These are phyloP conservation scores for Amblyornis subalaris DNA, from an alignment of 2,113 vertebrate genomes.

Conservation along the genomic window DNA sequence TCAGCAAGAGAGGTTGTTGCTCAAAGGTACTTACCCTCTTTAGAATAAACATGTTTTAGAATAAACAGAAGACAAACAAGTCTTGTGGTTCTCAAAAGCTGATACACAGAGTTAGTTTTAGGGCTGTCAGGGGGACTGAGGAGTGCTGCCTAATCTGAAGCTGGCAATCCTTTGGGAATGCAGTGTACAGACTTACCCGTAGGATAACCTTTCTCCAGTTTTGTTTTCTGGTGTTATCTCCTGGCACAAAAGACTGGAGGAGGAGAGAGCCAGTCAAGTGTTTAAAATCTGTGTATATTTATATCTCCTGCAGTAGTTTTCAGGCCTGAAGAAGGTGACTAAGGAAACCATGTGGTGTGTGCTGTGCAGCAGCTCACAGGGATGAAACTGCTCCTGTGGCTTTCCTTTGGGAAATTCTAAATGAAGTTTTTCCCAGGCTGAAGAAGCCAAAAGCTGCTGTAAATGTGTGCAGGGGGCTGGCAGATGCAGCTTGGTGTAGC, in stretches of 20 bases:
- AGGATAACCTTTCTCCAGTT: conserved; percentile 6
- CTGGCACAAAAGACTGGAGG: not conserved
- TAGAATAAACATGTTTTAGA: not conserved
- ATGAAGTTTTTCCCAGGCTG: not conserved
- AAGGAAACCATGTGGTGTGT: not conserved
- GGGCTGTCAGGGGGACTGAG: not conserved
- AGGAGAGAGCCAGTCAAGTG: not conserved
- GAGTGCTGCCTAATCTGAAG: not conserved
- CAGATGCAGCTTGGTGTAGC: not conserved
- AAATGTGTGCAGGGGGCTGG: not conserved
- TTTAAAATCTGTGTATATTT: not conserved
- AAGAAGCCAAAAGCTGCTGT: not conserved
- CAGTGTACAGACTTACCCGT: not conserved
- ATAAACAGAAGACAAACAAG: not conserved
- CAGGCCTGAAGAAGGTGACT: not conserved
- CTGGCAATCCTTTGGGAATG: not conserved
- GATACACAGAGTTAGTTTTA: not conserved
- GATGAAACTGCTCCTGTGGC: not conserved
- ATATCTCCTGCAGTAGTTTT: not conserved
- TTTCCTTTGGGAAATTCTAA: not conserved
- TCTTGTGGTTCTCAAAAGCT: not conserved
- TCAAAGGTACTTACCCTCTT: not conserved
- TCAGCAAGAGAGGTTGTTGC: not conserved
- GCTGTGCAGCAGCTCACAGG: not conserved
- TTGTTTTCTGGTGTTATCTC: not conserved